These are phyloP conservation scores for Gobionotothen gibberifrons DNA, from an alignment of 2,797 vertebrate genomes.

Conservation along the genomic window DNA sequence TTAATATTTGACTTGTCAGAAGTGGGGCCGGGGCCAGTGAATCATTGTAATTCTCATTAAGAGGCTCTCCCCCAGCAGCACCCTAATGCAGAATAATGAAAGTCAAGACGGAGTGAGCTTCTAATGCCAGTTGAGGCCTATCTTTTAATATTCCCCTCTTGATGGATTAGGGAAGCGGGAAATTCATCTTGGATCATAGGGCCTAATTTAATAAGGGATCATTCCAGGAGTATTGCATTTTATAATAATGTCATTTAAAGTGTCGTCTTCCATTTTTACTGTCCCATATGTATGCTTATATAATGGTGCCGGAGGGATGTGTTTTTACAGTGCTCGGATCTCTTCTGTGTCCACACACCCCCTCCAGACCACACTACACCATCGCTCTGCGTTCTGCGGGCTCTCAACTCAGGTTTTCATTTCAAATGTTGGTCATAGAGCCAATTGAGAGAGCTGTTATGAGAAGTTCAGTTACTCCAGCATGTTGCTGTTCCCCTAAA, in stretches of 20 bases:
- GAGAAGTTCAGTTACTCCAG: slow-evolving; percentile 72
- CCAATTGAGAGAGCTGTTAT: slow-evolving; percentile 75
- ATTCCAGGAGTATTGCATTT: slow-evolving; percentile 99
- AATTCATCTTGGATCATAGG: slow-evolving; percentile 99
- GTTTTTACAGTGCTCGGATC: slow-evolving; percentile 91
- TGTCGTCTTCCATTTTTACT: slow-evolving; percentile 99
- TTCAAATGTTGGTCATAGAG: slow-evolving; percentile 71
- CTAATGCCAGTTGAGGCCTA: slow-evolving; percentile 99
- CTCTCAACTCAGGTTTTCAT: slow-evolving; percentile 72
- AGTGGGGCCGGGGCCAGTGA: slow-evolving; percentile 98
- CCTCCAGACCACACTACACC: slow-evolving; percentile 67
- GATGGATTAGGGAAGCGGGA: slow-evolving; percentile 99
- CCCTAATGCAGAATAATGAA: slow-evolving; percentile 99
- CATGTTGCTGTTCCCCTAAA: slow-evolving; percentile 70
- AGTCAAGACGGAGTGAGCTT: slow-evolving; percentile 99
- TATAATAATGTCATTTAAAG: slow-evolving; percentile 99
- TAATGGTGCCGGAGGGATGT: slow-evolving; percentile 95
- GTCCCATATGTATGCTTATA: slow-evolving; percentile 99
- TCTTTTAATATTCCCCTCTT: slow-evolving; percentile 99
- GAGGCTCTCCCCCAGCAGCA: slow-evolving; percentile 99
- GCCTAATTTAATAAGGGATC: slow-evolving; percentile 99
- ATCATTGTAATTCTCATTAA: slow-evolving; percentile 99
- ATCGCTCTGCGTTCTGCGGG: slow-evolving; percentile 62
- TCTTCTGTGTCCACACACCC: slow-evolving; percentile 69
- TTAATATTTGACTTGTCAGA: slow-evolving; percentile 99